Evolutionary conservation across 2,888 invertebrate species (phyloP).

Genomic region (Ichneumoninae sp.): DNA sequence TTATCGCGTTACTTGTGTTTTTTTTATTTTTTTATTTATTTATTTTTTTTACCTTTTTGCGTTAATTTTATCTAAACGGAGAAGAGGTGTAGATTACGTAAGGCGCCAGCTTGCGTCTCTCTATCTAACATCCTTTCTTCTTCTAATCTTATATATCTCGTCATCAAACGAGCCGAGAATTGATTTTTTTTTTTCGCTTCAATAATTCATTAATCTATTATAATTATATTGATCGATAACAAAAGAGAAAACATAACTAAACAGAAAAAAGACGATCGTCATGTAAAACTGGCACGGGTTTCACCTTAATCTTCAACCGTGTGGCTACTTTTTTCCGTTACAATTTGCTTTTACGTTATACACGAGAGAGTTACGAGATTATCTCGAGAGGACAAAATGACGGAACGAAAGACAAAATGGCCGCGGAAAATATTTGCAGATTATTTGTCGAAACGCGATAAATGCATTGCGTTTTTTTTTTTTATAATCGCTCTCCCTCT

Average conservation of each 20-base stretch:
- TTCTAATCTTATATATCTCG: slow-evolving; percentile 10
- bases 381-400: slow-evolving; percentile 16
- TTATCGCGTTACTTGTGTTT: slow-evolving; percentile 31
- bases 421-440: slow-evolving; percentile 43
- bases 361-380: slow-evolving; percentile 5
- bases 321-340: slow-evolving; percentile 13
- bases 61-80: slow-evolving; percentile 57
- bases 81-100: slow-evolving; percentile 61
- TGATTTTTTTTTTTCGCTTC: slow-evolving; percentile 14
- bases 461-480: slow-evolving; percentile 10
- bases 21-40: slow-evolving; percentile 6
- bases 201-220: slow-evolving; percentile 57
- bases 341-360: slow-evolving; percentile 13
- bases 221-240: slow-evolving; percentile 60
- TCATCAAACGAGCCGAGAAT: slow-evolving; percentile 39
- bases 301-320: slow-evolving; percentile 33
- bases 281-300: slow-evolving; percentile 62
- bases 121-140: slow-evolving; percentile 43
- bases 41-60: slow-evolving; percentile 38
- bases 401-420: slow-evolving; percentile 45
- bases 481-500: slow-evolving; percentile 25
- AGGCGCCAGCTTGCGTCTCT: slow-evolving; percentile 61
- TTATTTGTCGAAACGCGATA: slow-evolving; percentile 34
- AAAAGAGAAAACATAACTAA: slow-evolving; percentile 58
- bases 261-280: slow-evolving; percentile 55